These are phyloP conservation scores for Rhinoderma darwinii DNA, from an alignment of 2,113 vertebrate species.

Conservation along the genomic window DNA sequence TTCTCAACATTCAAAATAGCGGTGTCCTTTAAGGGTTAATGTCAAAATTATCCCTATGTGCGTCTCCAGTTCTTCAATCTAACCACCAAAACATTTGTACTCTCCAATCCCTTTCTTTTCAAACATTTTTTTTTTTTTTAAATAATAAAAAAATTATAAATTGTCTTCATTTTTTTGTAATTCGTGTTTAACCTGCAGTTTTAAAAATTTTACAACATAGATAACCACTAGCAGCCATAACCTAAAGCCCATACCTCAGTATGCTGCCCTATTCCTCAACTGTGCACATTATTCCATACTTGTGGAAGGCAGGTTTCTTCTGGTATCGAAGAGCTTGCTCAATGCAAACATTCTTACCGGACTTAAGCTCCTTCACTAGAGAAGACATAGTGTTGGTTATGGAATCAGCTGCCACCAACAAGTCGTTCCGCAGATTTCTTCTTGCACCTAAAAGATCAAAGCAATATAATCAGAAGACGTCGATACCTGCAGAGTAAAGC, in stretches of 20 bases:
- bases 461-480: not conserved
- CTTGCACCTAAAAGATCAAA: constrained; percentile 80
- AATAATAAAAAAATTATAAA: too few species aligned
- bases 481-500: not conserved
- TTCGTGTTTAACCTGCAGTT: too few species aligned
- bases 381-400: constrained; percentile 99
- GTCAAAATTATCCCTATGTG: too few species aligned
- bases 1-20: too few species aligned
- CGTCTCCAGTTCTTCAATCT: too few species aligned
- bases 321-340: not conserved
- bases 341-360: constrained; percentile 75
- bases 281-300: not conserved
- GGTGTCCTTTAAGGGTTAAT: too few species aligned
- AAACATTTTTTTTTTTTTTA: too few species aligned
- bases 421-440: constrained; percentile 95
- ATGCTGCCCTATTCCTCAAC: not conserved
- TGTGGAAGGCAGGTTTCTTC: not conserved
- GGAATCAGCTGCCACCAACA: constrained; percentile 96
- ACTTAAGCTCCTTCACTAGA: constrained; percentile 96
- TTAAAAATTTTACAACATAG: too few species aligned
- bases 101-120: too few species aligned
- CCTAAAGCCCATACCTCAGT: not conserved
- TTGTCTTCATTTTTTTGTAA: too few species aligned
- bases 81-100: too few species aligned
- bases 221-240: not conserved